Evolutionary conservation across 2,888 invertebrate species (phyloP).

Genomic region (Pandemis corylana): DNA sequence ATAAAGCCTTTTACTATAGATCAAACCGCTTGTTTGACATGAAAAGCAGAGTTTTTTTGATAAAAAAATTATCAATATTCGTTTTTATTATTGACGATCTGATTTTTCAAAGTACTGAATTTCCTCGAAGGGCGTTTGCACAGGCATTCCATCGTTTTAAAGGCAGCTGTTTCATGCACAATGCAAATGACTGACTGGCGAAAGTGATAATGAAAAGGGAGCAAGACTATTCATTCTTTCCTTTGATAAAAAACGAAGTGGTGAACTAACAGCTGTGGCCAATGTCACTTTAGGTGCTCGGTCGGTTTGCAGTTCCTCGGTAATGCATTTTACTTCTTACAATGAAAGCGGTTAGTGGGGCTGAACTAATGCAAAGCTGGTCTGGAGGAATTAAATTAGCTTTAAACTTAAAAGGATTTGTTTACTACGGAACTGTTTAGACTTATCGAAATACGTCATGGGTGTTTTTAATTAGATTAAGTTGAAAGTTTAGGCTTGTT

Average conservation of each 20-base stretch:
- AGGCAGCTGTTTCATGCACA: conserved; percentile 64
- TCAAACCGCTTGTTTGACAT: background rate
- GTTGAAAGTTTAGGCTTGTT: too few relatives aligned
- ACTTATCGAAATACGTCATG: background rate
- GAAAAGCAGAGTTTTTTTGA: background rate
- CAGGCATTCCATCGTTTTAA: conserved; percentile 31
- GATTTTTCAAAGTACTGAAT: background rate
- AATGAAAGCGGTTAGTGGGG: conserved; percentile 53
- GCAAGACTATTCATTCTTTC: conserved; percentile 66
- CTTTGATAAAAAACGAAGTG: conserved; percentile 68
- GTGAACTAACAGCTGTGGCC: conserved; percentile 69
- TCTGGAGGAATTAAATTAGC: background rate
- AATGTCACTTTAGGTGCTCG: conserved; percentile 62
- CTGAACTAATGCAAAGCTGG: conserved; percentile 18
- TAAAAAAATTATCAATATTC: background rate
- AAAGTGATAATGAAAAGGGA: conserved; percentile 64
- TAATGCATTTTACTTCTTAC: conserved; percentile 69
- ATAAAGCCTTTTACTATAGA: background rate
- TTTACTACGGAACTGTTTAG: background rate
- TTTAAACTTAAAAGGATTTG: background rate
- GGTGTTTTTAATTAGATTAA: too few relatives aligned
- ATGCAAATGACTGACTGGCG: conserved; percentile 63
- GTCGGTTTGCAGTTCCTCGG: conserved; percentile 60
- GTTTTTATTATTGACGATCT: background rate
- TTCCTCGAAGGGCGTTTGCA: background rate